Evolutionary conservation across 2,797 vertebrate species (phyloP).

Genomic region (Acanthornis magna): DNA sequence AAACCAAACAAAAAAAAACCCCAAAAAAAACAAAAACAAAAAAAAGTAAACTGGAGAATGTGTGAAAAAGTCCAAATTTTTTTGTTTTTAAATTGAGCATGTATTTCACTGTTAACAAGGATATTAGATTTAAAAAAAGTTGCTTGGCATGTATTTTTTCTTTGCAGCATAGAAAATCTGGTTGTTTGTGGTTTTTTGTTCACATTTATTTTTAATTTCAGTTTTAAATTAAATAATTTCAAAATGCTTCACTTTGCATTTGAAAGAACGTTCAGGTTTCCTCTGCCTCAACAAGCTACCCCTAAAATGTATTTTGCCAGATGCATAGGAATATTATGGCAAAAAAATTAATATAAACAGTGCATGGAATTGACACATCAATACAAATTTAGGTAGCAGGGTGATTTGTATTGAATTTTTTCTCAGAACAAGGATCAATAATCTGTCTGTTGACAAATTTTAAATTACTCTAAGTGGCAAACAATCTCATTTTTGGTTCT

Average conservation of each 20-base stretch:
- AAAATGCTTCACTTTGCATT: background rate
- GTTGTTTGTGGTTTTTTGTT: background rate
- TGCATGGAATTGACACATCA: background rate
- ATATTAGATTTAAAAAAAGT: background rate
- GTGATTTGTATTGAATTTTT: background rate
- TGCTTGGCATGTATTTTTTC: background rate
- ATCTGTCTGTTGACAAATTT: slow-evolving; percentile 18
- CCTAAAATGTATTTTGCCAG: background rate
- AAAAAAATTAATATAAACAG: background rate
- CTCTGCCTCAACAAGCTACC: background rate
- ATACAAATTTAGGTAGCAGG: background rate
- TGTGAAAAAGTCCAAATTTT: background rate
- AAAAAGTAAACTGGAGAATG: background rate
- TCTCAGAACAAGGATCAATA: background rate
- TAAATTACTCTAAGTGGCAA: background rate
- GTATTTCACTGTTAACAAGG: background rate
- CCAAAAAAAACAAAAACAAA: too few relatives aligned
- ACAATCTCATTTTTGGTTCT: slow-evolving; percentile 1
- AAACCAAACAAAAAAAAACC: too few relatives aligned
- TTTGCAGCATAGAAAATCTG: background rate
- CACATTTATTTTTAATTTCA: background rate
- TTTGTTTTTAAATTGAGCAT: background rate
- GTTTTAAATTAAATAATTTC: background rate
- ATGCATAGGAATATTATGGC: background rate
- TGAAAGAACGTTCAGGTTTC: background rate